Base-by-base conservation (phyloP, 2,797 vertebrate species). In the Sus cebifrons region DNA sequence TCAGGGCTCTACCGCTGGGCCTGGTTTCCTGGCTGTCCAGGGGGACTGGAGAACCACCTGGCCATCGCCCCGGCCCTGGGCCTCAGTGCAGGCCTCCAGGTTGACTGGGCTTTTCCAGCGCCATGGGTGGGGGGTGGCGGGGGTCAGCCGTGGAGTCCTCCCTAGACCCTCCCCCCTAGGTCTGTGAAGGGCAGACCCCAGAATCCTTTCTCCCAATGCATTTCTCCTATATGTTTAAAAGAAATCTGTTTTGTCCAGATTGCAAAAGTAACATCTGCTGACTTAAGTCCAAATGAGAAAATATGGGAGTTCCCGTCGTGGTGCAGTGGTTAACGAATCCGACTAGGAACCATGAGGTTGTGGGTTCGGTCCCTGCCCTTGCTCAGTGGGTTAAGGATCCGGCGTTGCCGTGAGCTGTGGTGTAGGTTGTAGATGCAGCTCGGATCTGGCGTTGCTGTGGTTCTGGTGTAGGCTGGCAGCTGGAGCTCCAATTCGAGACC, bases 251-350 rank as follows among this genome's bases (percentile, higher is more conserved):
- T 68, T 75, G 40, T 81, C 67, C 49, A 23, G 16, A 5, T 10
- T 32, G 25, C 70, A 40, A 36, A 82, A 56, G 62, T 82, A 62
- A 3, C 7, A 21, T 14, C 36, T 40, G 18, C 40, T 25, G 75
- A 81, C 65, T 58, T 65, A 54, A 54, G 29, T 95, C 29, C 60
- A 32, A 84, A 56, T 17, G 58, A 78, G 32, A 95, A 84, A 89
- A 86, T 13, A 65, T 2, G 10, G 44, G 44, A 5, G 44, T 44
- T 44, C 44, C 44, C 44, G 9, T 44, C 9, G 44, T 44, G 44
- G 44, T 9, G 5, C 44, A 44, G 44, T 9, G 9, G 44, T 32
- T 44, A 44, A 44, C 44, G 44, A 44, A 44, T 44, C 44, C 44
- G 9, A 44, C 44, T 44, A 44, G 44, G 44, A 44, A 5, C 44